Conservation (phyloP, 2,888 invertebrate genomes). For the Andrena camellia region DNA sequence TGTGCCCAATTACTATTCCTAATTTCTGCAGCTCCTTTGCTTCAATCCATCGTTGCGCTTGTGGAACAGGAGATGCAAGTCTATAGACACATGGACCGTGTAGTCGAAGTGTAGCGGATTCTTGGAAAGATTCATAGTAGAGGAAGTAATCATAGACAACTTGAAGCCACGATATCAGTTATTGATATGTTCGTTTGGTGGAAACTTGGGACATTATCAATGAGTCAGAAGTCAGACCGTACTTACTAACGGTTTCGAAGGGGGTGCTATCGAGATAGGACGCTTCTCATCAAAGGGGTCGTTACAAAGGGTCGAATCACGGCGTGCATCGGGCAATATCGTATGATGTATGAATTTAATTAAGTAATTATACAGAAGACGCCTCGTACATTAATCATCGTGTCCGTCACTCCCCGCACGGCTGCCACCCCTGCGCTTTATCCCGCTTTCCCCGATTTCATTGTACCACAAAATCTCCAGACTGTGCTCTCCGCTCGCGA, state of each 20-base stretch:
- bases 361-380: slow-evolving; percentile 77
- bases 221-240: slow-evolving; percentile 46
- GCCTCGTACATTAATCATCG: slow-evolving; percentile 74
- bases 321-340: slow-evolving; percentile 70
- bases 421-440: neutral
- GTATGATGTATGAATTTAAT: slow-evolving; percentile 81
- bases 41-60: too few species aligned
- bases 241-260: slow-evolving; percentile 36
- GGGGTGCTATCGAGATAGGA: slow-evolving; percentile 63
- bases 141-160: slow-evolving; percentile 7
- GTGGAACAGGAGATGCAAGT: neutral
- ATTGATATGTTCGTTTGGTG: slow-evolving; percentile 26
- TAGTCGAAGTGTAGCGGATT: too few species aligned
- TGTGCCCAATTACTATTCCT: too few species aligned
- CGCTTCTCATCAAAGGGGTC: slow-evolving; percentile 60
- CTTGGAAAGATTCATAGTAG: neutral
- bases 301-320: slow-evolving; percentile 66
- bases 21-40: too few species aligned
- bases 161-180: slow-evolving; percentile 27
- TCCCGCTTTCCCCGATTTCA: slow-evolving; percentile 45
- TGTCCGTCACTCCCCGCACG: slow-evolving; percentile 14
- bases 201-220: slow-evolving; percentile 47
- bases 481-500: slow-evolving; percentile 7
- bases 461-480: slow-evolving; percentile 47
- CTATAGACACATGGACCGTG: neutral